phyloP scores from a whole-genome alignment of 2,113 vertebrate species.

The Cyrtonyx montezumae region DNA sequence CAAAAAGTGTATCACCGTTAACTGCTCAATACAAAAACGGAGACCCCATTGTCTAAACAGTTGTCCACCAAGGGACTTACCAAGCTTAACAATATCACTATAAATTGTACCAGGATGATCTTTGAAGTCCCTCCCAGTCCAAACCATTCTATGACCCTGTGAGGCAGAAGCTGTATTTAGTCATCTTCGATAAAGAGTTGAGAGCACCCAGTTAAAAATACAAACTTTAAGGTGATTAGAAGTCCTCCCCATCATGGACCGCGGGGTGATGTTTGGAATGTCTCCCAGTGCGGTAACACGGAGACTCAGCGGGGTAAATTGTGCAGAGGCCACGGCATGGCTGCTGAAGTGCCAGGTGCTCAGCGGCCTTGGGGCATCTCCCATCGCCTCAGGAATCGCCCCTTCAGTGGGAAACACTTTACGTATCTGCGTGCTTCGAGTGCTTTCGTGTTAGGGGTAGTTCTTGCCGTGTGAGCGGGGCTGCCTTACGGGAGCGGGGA shows the following conservation, averaged over 20 bases:
- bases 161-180: rapidly evolving
- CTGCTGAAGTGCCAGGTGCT: rapidly evolving
- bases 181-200: rapidly evolving
- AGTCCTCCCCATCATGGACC: rapidly evolving
- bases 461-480: neutral
- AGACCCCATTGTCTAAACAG: too few species aligned
- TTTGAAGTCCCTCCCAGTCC: too few species aligned
- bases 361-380: rapidly evolving
- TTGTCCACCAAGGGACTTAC: too few species aligned
- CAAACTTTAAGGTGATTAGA: rapidly evolving
- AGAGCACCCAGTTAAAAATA: rapidly evolving
- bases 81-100: too few species aligned
- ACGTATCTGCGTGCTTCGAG: rapidly evolving
- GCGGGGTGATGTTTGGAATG: rapidly evolving
- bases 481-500: neutral
- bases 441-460: neutral
- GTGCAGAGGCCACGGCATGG: rapidly evolving
- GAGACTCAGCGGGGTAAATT: rapidly evolving
- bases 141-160: too few species aligned
- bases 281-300: rapidly evolving
- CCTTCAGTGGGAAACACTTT: rapidly evolving
- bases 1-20: too few species aligned
- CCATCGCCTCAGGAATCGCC: rapidly evolving
- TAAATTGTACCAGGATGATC: too few species aligned
- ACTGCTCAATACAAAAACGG: too few species aligned